phyloP scores from a whole-genome alignment of 2,797 vertebrate genomes.

The Melanogrammus aeglefinus region DNA sequence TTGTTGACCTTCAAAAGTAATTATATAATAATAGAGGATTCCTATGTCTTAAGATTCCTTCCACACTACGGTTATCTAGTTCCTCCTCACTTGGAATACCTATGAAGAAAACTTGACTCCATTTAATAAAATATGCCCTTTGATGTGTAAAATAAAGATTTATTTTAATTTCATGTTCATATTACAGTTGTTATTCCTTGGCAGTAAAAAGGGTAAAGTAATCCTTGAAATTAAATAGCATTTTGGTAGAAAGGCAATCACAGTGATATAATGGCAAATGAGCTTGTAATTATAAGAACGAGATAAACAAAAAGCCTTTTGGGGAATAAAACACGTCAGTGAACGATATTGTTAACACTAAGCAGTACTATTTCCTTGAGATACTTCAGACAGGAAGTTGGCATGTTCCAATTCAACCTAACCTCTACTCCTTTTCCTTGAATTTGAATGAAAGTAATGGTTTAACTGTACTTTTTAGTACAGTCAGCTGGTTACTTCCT shows the following conservation, averaged over 20 bases:
- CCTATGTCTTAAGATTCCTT: background rate
- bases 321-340: background rate
- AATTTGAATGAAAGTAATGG: constrained; percentile 4
- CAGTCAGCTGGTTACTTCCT: background rate
- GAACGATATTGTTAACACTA: background rate
- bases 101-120: constrained; percentile 4
- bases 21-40: constrained; percentile 1
- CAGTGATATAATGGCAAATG: background rate
- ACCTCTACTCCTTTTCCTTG: constrained; percentile 5
- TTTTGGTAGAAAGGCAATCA: constrained; percentile 1
- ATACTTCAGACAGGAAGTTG: background rate
- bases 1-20: constrained; percentile 6
- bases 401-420: constrained; percentile 12
- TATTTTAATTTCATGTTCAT: constrained; percentile 3
- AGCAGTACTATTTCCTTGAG: background rate
- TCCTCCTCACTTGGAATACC: constrained; percentile 2
- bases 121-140: constrained; percentile 5
- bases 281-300: background rate
- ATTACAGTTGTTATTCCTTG: constrained; percentile 6
- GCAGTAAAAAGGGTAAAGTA: background rate
- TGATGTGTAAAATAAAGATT: constrained; percentile 3
- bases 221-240: background rate
- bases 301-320: background rate
- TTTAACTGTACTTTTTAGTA: background rate
- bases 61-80: background rate